Conservation (phyloP, 2,797 vertebrate species). For the Sardinella longiceps region DNA sequence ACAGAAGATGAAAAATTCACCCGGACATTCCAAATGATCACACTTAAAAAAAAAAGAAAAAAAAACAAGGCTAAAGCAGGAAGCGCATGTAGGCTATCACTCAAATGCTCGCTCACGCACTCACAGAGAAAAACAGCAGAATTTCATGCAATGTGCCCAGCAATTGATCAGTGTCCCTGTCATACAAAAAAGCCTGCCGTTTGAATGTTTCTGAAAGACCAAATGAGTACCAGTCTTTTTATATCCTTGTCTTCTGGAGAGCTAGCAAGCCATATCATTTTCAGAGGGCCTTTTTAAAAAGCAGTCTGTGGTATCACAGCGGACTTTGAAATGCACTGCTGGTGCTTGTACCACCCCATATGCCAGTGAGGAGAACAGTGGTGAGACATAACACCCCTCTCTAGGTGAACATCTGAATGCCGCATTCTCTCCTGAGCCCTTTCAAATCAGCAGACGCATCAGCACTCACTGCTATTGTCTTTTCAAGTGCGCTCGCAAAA, state of each 20-base stretch:
- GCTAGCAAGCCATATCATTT: background rate
- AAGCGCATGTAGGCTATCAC: background rate
- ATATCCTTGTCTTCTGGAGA: background rate
- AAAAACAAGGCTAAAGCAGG: background rate
- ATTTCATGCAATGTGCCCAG: background rate
- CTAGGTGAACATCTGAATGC: conserved; percentile 2
- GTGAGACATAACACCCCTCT: conserved; percentile 3
- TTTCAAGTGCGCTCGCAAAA: conserved; percentile 52
- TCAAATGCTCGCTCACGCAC: background rate
- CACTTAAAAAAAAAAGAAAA: background rate
- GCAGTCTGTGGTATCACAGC: background rate
- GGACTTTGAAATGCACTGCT: background rate
- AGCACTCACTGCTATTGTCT: conserved; percentile 43
- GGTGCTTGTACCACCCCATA: background rate
- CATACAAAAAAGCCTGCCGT: background rate
- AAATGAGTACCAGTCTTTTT: background rate
- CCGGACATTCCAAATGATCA: background rate
- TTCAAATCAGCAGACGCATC: conserved; percentile 21
- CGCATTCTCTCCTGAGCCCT: conserved; percentile 12
- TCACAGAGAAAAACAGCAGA: background rate
- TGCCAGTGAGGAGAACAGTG: conserved; percentile 11
- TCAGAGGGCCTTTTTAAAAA: background rate
- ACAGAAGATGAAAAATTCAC: background rate
- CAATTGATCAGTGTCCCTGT: background rate
- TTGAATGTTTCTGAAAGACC: background rate